Evolutionary conservation across 1,140 invertebrate species (phyloP).

Genomic region (Papilio glaucus): DNA sequence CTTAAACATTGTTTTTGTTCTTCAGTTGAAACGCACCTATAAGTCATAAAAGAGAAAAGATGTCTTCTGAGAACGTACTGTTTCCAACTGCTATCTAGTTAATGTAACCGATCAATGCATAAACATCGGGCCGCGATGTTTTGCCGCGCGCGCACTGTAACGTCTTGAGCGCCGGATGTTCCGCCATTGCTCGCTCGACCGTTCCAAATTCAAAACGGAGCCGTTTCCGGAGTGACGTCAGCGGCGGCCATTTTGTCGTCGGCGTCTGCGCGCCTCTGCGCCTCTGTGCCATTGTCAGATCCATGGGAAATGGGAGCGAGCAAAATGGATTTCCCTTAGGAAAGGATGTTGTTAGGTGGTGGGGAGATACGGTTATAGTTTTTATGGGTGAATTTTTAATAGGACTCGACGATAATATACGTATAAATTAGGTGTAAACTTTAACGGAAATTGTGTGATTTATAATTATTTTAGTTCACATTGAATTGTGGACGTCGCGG

Average conservation of each 20-base stretch:
- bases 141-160: conserved; percentile 70
- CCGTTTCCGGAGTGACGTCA: conserved; percentile 80
- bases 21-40: neutral
- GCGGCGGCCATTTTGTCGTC: conserved; percentile 76
- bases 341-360: conserved; percentile 53
- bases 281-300: conserved; percentile 50
- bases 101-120: conserved; percentile 35
- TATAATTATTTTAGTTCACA: neutral
- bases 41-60: conserved; percentile 1
- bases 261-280: conserved; percentile 59
- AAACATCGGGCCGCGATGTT: conserved; percentile 37
- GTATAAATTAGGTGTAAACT: conserved; percentile 1
- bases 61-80: neutral
- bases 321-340: conserved; percentile 66
- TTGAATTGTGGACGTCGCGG: too few relatives aligned
- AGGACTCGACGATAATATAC: neutral
- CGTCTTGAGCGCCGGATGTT: conserved; percentile 79
- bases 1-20: too few relatives aligned
- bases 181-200: conserved; percentile 81
- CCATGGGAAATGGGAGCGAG: conserved; percentile 74
- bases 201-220: conserved; percentile 82
- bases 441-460: conserved; percentile 4
- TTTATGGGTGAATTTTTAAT: conserved; percentile 42
- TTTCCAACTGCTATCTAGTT: conserved; percentile 21
- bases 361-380: conserved; percentile 36